phyloP scores from a whole-genome alignment of 2,113 vertebrate species.

The Catharus fuscescens region DNA sequence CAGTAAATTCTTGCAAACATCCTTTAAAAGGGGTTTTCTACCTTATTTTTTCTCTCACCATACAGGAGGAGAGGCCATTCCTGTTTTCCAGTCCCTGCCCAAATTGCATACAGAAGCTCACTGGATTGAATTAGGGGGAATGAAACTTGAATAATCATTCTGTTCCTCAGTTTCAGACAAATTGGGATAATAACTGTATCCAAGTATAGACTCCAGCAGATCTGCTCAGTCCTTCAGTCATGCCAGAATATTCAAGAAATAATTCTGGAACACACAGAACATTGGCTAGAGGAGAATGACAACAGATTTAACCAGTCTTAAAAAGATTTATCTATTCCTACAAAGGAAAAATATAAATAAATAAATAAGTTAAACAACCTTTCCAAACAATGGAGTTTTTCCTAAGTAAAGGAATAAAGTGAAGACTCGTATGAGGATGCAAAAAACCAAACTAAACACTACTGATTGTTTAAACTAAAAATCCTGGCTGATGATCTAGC shows the following conservation, averaged over 20 bases:
- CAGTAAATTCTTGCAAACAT: not conserved
- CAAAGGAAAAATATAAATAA: not conserved
- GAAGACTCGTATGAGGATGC: not conserved
- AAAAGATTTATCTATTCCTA: not conserved
- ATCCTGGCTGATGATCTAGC: not conserved
- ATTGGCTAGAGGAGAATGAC: not conserved
- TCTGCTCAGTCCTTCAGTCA: not conserved
- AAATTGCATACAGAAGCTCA: not conserved
- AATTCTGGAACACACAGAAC: not conserved
- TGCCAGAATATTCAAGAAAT: not conserved
- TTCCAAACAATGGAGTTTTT: not conserved
- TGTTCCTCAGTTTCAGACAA: not conserved
- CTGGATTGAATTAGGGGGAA: conserved; percentile 30
- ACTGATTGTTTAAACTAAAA: not conserved
- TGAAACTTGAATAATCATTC: not conserved
- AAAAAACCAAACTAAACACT: not conserved
- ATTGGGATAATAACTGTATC: not conserved
- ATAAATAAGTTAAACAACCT: not conserved
- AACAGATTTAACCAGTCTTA: not conserved
- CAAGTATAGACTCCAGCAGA: not conserved
- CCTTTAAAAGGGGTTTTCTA: not conserved
- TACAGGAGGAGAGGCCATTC: not conserved
- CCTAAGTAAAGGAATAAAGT: not conserved
- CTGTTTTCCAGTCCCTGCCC: not conserved
- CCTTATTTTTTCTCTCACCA: not conserved